Evolutionary conservation across 2,113 vertebrate species (phyloP).

Genomic region (Catharus minimus): DNA sequence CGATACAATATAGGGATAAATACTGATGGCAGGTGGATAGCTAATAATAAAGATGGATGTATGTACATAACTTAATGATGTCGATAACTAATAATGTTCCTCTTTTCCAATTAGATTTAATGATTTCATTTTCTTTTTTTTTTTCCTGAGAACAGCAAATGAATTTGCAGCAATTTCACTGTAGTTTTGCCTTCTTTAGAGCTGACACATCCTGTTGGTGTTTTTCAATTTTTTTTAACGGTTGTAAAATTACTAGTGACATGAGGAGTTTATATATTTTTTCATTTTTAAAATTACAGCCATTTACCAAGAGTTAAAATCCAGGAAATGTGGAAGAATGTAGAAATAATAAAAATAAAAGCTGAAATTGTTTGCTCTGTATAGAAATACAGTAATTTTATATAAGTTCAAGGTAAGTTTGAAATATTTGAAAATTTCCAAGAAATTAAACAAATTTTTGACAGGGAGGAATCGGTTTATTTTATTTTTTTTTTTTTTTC

Average conservation of each 20-base stretch:
- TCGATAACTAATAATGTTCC: not conserved
- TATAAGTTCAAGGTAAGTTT: not conserved
- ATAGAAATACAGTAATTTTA: rapidly evolving
- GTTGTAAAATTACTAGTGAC: not conserved
- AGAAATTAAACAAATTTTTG: not conserved
- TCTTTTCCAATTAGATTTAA: not conserved
- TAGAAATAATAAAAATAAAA: not conserved
- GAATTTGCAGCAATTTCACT: not conserved
- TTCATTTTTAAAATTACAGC: not conserved
- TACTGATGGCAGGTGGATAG: not conserved
- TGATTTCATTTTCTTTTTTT: not conserved
- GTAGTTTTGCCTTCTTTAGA: not conserved
- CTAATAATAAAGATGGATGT: not conserved
- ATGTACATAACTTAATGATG: not conserved
- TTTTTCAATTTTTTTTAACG: not conserved
- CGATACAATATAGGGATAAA: not conserved
- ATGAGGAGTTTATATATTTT: not conserved
- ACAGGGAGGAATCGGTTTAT: rapidly evolving
- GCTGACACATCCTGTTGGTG: rapidly evolving
- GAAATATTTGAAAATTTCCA: not conserved
- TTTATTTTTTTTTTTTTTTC: too few species aligned
- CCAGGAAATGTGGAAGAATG: not conserved
- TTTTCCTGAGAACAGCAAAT: not conserved
- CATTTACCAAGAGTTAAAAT: not conserved
- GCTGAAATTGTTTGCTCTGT: rapidly evolving